Evolutionary conservation across 2,888 invertebrate species (phyloP).

Genomic region (Dromius quadrimaculatus): DNA sequence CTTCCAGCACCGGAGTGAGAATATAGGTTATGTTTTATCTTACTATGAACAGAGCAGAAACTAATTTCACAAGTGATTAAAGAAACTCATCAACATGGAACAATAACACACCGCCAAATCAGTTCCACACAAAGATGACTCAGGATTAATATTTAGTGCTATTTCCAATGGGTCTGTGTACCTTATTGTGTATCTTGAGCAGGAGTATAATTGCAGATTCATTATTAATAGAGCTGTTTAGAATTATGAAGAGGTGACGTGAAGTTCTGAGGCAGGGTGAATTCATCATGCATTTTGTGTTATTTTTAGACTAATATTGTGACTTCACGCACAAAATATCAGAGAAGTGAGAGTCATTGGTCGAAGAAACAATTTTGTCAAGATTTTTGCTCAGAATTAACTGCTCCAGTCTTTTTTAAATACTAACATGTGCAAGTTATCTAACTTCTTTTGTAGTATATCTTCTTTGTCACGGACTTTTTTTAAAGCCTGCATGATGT

Average conservation of each 20-base stretch:
- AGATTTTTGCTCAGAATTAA: too few relatives aligned
- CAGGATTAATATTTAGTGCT: constrained; percentile 4
- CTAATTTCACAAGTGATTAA: constrained; percentile 30
- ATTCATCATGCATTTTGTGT: constrained; percentile 1
- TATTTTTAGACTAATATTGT: constrained; percentile 30
- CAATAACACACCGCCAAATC: constrained; percentile 22
- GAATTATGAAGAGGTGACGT: constrained; percentile 8
- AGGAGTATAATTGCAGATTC: constrained; percentile 22
- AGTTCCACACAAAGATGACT: constrained; percentile 19
- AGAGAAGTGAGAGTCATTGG: too few relatives aligned
- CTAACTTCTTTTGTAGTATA: too few relatives aligned
- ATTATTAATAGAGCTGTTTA: constrained; percentile 27
- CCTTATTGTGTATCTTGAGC: background rate
- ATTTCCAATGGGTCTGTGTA: too few relatives aligned
- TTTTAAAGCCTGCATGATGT: too few relatives aligned
- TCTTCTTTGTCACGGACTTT: too few relatives aligned
- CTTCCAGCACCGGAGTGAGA: background rate
- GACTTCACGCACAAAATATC: too few relatives aligned
- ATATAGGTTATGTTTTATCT: constrained; percentile 4
- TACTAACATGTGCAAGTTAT: too few relatives aligned
- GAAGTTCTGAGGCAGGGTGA: background rate
- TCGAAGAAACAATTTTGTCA: too few relatives aligned
- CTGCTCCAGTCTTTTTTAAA: too few relatives aligned
- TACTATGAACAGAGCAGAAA: constrained; percentile 13
- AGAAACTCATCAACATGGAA: constrained; percentile 33